phyloP scores from a whole-genome alignment of 2,113 vertebrate genomes.

The Paraplagusia blochii region DNA sequence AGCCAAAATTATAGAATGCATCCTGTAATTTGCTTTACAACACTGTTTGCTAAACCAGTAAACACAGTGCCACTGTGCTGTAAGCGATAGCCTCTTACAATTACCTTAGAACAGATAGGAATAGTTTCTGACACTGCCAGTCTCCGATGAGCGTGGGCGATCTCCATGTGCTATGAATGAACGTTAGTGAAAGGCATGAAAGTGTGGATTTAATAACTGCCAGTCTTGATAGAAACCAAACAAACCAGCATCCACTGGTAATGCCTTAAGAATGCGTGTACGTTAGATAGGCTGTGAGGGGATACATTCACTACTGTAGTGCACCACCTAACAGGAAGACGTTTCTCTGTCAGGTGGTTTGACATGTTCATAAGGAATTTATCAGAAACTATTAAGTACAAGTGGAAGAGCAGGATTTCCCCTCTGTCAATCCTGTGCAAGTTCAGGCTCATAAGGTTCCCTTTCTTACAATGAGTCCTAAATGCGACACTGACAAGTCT shows the following conservation, averaged over 20 bases:
- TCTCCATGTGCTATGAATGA: conserved; percentile 54
- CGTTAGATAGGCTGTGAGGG: conserved; percentile 53
- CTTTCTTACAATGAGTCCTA: conserved; percentile 29
- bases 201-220: conserved; percentile 48
- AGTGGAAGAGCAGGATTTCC: conserved; percentile 70
- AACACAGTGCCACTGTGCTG: background rate
- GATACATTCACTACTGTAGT: conserved; percentile 27
- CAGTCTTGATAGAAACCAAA: conserved; percentile 67
- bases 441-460: conserved; percentile 57
- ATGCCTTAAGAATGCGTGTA: conserved; percentile 61
- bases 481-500: conserved; percentile 62
- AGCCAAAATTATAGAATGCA: background rate
- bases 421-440: conserved; percentile 50
- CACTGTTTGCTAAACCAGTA: conserved; percentile 1
- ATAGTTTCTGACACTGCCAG: background rate
- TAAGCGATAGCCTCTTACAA: background rate
- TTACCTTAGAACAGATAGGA: conserved; percentile 4
- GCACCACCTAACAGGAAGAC: conserved; percentile 48
- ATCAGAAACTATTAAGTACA: conserved; percentile 48
- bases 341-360: conserved; percentile 34
- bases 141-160: conserved; percentile 37
- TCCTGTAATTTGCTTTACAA: conserved; percentile 19
- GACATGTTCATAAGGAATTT: conserved; percentile 50
- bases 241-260: conserved; percentile 47
- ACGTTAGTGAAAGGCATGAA: conserved; percentile 46